phyloP scores from a whole-genome alignment of 2,888 invertebrate genomes.

The Drosophila vallismaia region DNA sequence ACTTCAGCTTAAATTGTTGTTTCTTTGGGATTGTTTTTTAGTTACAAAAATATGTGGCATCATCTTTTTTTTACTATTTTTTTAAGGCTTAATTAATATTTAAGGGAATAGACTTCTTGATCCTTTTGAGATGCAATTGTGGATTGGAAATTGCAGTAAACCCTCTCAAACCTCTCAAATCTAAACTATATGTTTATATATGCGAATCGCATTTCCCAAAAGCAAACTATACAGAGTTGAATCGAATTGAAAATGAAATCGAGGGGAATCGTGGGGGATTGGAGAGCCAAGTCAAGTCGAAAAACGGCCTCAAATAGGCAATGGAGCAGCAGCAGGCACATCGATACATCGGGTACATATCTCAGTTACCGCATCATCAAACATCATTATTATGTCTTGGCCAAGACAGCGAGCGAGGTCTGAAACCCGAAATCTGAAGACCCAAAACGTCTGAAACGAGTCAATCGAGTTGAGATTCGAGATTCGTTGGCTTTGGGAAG shows the following conservation, averaged over 20 bases:
- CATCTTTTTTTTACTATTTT: background rate
- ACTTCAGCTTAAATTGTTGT: constrained; percentile 59
- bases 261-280: constrained; percentile 31
- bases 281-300: constrained; percentile 60
- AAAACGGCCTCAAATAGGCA: constrained; percentile 65
- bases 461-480: constrained; percentile 62
- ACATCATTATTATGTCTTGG: constrained; percentile 49
- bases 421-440: background rate
- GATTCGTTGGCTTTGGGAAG: constrained; percentile 24
- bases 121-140: too few relatives aligned
- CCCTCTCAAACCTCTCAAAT: background rate
- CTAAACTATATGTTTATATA: constrained; percentile 21
- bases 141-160: too few relatives aligned
- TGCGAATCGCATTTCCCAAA: constrained; percentile 37
- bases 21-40: constrained; percentile 24
- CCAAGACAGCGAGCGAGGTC: constrained; percentile 21
- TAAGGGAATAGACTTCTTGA: background rate
- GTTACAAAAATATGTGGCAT: constrained; percentile 58
- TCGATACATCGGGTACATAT: constrained; percentile 18
- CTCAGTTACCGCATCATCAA: constrained; percentile 67
- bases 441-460: constrained; percentile 47
- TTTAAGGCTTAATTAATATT: background rate
- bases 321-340: constrained; percentile 37
- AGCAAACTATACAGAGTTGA: constrained; percentile 41
- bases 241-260: constrained; percentile 34